Evolutionary conservation across 2,113 vertebrate genomes (phyloP).

Genomic region (Sylvilagus bachmani): DNA sequence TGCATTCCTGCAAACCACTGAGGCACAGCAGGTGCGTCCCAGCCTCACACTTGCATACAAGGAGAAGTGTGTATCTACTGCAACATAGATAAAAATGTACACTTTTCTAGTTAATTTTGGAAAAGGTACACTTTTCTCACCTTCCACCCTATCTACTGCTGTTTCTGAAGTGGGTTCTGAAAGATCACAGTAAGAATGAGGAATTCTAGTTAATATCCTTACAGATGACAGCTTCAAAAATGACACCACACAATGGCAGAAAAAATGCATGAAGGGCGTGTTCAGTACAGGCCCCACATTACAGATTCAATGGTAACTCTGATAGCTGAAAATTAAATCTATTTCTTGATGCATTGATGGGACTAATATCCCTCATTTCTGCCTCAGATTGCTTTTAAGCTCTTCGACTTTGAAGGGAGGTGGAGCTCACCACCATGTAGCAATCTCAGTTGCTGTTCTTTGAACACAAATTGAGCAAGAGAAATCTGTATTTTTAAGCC

Average conservation of each 20-base stretch:
- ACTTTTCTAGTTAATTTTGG: background rate
- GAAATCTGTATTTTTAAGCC: background rate
- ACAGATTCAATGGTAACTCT: background rate
- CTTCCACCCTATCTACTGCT: background rate
- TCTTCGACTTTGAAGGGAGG: background rate
- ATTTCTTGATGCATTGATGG: background rate
- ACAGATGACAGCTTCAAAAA: background rate
- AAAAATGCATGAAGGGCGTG: accelerated
- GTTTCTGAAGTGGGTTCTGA: background rate
- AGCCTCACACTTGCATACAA: background rate
- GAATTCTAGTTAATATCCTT: background rate
- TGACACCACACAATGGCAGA: background rate
- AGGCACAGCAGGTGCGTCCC: too few species aligned
- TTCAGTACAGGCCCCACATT: background rate
- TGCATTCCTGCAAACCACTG: background rate
- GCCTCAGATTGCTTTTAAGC: background rate
- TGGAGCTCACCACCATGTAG: background rate
- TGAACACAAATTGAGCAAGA: background rate
- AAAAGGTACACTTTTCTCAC: background rate
- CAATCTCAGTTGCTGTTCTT: background rate
- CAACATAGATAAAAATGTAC: background rate
- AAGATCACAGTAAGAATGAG: background rate
- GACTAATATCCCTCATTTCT: background rate
- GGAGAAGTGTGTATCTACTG: background rate
- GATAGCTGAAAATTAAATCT: background rate